Percentiles rank a stretch among this genome's conserved stretches.
These are phyloP conservation scores for Meriones psammophilus DNA, from an alignment of 2,797 vertebrate species.

Conservation along the genomic window DNA sequence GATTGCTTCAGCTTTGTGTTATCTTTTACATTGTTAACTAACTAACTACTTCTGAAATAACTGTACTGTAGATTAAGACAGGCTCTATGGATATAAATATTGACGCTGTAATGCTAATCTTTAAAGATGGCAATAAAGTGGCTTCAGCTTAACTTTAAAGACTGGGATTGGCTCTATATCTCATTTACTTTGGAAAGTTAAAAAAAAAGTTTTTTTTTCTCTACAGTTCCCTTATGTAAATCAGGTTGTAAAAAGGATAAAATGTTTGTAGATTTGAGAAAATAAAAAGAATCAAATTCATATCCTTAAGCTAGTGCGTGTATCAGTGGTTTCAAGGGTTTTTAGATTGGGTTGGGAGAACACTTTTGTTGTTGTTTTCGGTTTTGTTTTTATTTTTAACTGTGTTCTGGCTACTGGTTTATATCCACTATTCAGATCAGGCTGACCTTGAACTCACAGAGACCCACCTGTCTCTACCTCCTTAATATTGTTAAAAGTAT, in stretches of 20 bases:
- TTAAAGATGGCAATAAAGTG: conserved; percentile 82
- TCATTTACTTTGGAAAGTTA: conserved; percentile 83
- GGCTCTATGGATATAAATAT: conserved; percentile 80
- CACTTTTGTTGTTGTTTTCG: neutral
- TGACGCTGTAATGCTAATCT: conserved; percentile 83
- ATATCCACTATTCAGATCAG: neutral
- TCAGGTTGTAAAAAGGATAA: conserved; percentile 77
- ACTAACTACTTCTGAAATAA: conserved; percentile 83
- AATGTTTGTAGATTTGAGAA: conserved; percentile 83
- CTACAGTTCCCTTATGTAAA: conserved; percentile 83
- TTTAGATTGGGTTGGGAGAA: neutral
- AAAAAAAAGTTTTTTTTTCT: conserved; percentile 63
- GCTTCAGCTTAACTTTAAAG: conserved; percentile 78
- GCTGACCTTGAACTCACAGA: neutral
- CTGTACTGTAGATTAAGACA: conserved; percentile 82
- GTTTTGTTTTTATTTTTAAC: neutral
- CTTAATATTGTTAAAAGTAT: neutral
- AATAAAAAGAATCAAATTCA: conserved; percentile 86
- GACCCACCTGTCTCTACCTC: neutral
- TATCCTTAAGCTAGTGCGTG: conserved; percentile 63
- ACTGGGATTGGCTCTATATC: conserved; percentile 78
- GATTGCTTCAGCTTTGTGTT: conserved; percentile 81
- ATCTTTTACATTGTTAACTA: conserved; percentile 73
- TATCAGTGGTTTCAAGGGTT: neutral
- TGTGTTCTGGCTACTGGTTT: neutral